These are phyloP conservation scores for Bombus huntii DNA, from an alignment of 1,140 invertebrate genomes.

Conservation along the genomic window DNA sequence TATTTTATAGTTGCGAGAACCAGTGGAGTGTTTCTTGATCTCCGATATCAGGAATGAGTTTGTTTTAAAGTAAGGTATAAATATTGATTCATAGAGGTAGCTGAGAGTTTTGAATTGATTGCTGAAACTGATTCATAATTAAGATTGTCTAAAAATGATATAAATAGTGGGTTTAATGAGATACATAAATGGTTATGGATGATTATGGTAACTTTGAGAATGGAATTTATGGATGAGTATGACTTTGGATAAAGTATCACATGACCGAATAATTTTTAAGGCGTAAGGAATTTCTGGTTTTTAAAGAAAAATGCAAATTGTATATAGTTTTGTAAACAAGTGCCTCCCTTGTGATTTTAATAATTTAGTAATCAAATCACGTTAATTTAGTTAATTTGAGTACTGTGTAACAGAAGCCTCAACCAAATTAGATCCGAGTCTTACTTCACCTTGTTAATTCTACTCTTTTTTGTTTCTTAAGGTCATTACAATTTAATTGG, in stretches of 20 bases:
- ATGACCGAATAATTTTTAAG: neutral
- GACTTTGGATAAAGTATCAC: neutral
- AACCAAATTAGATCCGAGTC: neutral
- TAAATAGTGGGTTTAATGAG: too few species aligned
- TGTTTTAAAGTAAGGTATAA: too few species aligned
- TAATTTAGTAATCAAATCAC: neutral
- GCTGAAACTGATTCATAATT: neutral
- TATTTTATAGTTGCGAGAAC: neutral
- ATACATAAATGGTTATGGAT: neutral
- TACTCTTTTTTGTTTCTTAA: neutral
- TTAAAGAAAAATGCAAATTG: neutral
- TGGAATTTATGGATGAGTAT: neutral
- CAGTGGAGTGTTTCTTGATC: neutral
- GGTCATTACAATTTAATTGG: neutral
- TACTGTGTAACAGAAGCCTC: neutral
- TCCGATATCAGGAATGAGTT: neutral
- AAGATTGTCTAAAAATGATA: neutral
- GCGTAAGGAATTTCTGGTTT: neutral
- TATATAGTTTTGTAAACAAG: neutral
- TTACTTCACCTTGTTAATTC: neutral
- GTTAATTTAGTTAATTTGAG: neutral
- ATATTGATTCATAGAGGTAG: too few species aligned
- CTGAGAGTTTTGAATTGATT: too few species aligned
- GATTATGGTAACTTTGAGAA: neutral
- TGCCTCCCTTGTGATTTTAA: neutral